Conservation (phyloP, 2,797 vertebrate genomes). For the Arnoldichthys spilopterus region DNA sequence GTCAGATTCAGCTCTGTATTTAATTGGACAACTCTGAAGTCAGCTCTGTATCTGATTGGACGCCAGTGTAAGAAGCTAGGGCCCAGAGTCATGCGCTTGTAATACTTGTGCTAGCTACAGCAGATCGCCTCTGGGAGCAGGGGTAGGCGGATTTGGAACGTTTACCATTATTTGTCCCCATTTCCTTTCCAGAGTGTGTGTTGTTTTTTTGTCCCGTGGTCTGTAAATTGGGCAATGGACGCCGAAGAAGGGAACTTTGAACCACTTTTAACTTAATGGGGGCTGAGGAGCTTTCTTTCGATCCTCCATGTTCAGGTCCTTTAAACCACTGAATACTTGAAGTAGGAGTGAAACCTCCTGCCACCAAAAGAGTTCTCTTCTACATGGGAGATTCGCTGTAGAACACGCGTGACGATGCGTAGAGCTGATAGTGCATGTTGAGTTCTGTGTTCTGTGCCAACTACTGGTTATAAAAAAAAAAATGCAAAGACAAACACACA, state of each 20-base stretch:
- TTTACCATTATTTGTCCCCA: constrained; percentile 22
- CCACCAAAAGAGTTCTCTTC: constrained; percentile 76
- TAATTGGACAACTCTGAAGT: too few species aligned
- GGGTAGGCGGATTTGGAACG: not conserved
- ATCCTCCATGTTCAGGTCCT: constrained; percentile 89
- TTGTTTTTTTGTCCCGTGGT: constrained; percentile 80
- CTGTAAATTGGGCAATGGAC: constrained; percentile 66
- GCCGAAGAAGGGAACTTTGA: constrained; percentile 71
- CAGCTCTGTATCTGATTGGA: too few species aligned
- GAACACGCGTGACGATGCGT: constrained; percentile 61
- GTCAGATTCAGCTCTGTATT: too few species aligned
- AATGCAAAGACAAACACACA: too few species aligned
- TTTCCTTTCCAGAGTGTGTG: too few species aligned
- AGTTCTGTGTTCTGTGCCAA: constrained; percentile 93
- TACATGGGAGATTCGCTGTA: constrained; percentile 70
- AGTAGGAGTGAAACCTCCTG: constrained; percentile 84
- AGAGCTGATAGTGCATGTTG: constrained; percentile 82
- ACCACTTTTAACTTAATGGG: constrained; percentile 76
- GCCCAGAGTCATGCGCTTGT: too few species aligned
- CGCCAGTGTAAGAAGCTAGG: too few species aligned
- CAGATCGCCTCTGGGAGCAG: not conserved
- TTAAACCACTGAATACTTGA: constrained; percentile 95
- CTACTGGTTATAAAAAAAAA: constrained; percentile 79
- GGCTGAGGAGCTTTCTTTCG: constrained; percentile 63
- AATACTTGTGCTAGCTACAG: not conserved